These are phyloP conservation scores for Ophioninae sp. DNA, from an alignment of 2,888 invertebrate species.

Conservation along the genomic window DNA sequence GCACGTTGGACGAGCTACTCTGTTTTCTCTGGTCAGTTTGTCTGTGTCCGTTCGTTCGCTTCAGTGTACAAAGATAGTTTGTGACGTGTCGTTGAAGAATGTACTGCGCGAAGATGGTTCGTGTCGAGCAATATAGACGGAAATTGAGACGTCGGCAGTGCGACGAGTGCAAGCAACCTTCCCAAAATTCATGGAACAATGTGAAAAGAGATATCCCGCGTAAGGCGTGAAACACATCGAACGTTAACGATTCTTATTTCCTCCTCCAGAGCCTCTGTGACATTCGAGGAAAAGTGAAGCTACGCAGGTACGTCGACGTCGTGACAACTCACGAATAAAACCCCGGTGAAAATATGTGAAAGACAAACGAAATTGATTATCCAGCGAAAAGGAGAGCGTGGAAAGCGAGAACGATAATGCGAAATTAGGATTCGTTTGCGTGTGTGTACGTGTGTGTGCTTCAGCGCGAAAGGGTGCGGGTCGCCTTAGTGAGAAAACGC, in stretches of 20 bases:
- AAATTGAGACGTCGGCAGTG: slow-evolving; percentile 23
- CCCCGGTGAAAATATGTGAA: neutral
- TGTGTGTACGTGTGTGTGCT: neutral
- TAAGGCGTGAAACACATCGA: neutral
- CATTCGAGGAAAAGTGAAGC: neutral
- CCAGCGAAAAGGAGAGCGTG: neutral
- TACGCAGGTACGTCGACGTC: neutral
- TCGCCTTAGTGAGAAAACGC: slow-evolving; percentile 49
- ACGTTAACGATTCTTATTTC: neutral
- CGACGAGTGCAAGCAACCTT: slow-evolving; percentile 1
- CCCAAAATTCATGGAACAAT: slow-evolving; percentile 5
- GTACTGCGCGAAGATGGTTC: slow-evolving; percentile 38
- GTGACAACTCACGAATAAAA: neutral
- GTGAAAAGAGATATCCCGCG: neutral
- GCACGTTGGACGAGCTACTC: neutral
- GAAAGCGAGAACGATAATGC: neutral
- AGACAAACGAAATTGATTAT: neutral
- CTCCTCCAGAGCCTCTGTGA: neutral
- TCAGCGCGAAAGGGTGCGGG: slow-evolving; percentile 43
- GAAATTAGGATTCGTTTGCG: neutral
- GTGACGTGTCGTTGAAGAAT: neutral
- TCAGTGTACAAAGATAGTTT: neutral
- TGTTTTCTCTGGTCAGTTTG: neutral
- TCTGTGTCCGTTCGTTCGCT: neutral
- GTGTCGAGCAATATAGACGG: slow-evolving; percentile 32